Conservation (phyloP, 2,888 invertebrate genomes). For the Leptinotarsa rubiginosa region DNA sequence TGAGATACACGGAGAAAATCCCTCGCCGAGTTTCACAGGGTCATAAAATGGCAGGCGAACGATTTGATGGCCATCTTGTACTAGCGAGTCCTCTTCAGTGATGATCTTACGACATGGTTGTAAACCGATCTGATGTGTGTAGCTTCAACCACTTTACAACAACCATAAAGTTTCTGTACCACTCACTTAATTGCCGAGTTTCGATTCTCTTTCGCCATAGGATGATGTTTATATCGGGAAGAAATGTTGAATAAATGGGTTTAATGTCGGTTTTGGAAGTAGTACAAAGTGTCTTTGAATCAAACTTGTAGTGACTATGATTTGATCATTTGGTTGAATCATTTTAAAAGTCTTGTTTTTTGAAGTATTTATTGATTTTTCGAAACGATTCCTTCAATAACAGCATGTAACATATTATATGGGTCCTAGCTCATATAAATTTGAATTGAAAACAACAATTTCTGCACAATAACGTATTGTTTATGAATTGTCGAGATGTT, state of each 20-base stretch:
- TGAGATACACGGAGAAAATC: slow-evolving; percentile 31
- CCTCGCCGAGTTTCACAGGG: slow-evolving; percentile 33
- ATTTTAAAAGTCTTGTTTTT: too few species aligned
- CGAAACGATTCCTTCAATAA: too few species aligned
- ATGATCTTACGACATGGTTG: slow-evolving; percentile 55
- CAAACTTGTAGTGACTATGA: too few species aligned
- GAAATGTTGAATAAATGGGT: background rate
- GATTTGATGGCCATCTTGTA: slow-evolving; percentile 58
- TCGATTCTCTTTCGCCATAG: background rate
- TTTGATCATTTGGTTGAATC: too few species aligned
- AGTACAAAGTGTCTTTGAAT: too few species aligned
- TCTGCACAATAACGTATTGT: too few species aligned
- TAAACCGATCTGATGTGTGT: slow-evolving; percentile 47
- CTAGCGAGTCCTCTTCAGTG: slow-evolving; percentile 43
- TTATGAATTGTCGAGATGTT: too few species aligned
- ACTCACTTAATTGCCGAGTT: slow-evolving; percentile 27
- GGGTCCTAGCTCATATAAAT: too few species aligned
- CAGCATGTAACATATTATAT: too few species aligned
- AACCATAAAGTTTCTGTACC: slow-evolving; percentile 23
- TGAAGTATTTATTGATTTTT: too few species aligned
- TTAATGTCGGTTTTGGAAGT: background rate
- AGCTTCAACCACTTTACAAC: slow-evolving; percentile 43
- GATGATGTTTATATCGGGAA: background rate
- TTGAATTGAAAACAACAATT: too few species aligned
- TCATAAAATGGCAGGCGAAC: slow-evolving; percentile 50